Evolutionary conservation across 1,140 invertebrate genomes (phyloP).

Genomic region (Gryllus bimaculatus): DNA sequence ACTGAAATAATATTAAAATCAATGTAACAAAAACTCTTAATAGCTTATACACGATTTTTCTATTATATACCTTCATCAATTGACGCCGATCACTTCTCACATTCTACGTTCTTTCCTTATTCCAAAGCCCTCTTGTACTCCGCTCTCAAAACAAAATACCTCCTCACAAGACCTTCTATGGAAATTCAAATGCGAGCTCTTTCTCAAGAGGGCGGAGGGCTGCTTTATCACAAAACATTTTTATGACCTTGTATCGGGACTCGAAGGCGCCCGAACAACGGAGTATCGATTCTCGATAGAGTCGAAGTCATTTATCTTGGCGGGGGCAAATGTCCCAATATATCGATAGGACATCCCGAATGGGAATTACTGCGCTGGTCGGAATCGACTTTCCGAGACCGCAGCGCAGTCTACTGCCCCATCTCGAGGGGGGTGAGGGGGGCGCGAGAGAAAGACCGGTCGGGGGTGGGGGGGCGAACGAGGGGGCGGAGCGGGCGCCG

Average conservation of each 20-base stretch:
- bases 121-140: not conserved
- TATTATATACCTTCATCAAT: no score
- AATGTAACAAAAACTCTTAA: no score
- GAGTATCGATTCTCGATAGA: not conserved
- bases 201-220: not conserved
- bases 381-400: not conserved
- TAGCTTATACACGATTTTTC: no score
- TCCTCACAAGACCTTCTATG: not conserved
- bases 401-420: no score
- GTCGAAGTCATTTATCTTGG: not conserved
- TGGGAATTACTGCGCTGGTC: not conserved
- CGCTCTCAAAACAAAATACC: not conserved
- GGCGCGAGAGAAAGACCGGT: not conserved
- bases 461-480: not conserved
- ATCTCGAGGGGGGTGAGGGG: no score
- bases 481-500: no score
- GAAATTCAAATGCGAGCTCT: not conserved
- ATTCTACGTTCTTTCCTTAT: not conserved
- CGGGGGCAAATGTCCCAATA: not conserved
- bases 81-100: no score
- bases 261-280: not conserved
- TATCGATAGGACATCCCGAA: not conserved
- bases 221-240: not conserved
- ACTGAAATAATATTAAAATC: no score
- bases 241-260: not conserved